Evolutionary conservation across 2,797 vertebrate genomes (phyloP).

Genomic region (Morus bassanus): DNA sequence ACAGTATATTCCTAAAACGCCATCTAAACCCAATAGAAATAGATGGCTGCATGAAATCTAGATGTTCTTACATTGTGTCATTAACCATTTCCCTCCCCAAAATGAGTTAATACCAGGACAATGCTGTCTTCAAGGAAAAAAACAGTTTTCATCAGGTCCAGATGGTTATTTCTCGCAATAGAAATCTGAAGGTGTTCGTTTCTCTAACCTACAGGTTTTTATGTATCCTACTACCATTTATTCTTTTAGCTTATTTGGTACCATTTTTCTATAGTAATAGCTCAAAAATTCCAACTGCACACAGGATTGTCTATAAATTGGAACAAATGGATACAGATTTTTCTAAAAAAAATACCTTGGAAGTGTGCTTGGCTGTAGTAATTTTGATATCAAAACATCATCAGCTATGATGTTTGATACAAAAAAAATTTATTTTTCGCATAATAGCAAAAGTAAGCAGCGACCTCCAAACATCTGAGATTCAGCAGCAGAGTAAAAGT

Average conservation of each 20-base stretch:
- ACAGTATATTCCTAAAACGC: background rate
- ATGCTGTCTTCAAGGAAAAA: background rate
- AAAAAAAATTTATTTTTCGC: too few relatives aligned
- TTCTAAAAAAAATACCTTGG: background rate
- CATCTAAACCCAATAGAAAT: background rate
- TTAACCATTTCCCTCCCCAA: background rate
- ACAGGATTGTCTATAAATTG: background rate
- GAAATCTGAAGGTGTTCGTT: background rate
- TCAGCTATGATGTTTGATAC: too few relatives aligned
- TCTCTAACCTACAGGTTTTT: background rate
- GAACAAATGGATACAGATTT: background rate
- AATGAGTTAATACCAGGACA: background rate
- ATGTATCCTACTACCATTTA: background rate
- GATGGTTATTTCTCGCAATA: background rate
- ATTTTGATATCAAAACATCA: background rate
- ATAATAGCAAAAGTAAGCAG: background rate
- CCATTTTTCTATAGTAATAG: background rate
- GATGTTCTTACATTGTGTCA: background rate
- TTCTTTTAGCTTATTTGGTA: background rate
- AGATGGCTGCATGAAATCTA: background rate
- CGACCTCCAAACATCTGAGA: background rate
- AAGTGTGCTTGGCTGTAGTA: background rate
- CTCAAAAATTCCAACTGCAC: background rate
- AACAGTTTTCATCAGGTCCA: background rate
- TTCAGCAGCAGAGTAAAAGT: background rate